Percentiles rank a stretch among this genome's conserved stretches.
Evolutionary conservation across 2,113 vertebrate species (phyloP).

Genomic region (Pleuronectes platessa): DNA sequence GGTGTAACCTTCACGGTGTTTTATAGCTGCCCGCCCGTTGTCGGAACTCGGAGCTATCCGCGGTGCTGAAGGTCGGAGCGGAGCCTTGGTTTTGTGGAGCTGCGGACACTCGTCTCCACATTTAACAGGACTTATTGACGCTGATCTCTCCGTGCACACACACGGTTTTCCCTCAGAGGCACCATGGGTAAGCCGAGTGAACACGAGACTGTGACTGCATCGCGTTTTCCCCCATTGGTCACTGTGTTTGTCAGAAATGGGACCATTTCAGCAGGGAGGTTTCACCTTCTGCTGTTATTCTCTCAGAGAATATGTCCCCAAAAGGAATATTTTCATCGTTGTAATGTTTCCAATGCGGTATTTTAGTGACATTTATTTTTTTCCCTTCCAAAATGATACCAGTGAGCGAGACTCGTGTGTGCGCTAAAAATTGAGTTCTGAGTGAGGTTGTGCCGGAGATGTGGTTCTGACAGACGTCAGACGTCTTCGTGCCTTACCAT

Average conservation of each 20-base stretch:
- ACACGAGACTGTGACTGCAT: conserved; percentile 28
- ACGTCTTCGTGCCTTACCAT: conserved; percentile 24
- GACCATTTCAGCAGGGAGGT: conserved; percentile 8
- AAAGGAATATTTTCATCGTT: not conserved
- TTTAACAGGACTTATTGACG: conserved; percentile 21
- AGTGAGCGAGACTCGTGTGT: conserved; percentile 4
- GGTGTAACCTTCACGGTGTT: conserved; percentile 76
- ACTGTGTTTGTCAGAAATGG: conserved; percentile 30
- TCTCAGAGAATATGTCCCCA: not conserved
- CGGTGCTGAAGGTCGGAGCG: conserved; percentile 78
- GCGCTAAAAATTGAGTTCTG: not conserved
- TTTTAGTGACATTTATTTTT: not conserved
- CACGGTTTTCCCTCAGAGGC: conserved; percentile 24
- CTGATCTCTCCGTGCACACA: conserved; percentile 23
- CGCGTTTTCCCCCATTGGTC: conserved; percentile 21
- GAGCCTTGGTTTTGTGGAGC: conserved; percentile 18
- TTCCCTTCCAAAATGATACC: not conserved
- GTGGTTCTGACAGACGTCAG: conserved; percentile 39
- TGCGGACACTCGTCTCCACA: conserved; percentile 31
- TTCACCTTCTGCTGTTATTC: not conserved
- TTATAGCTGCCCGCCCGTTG: conserved; percentile 38
- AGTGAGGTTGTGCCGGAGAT: conserved; percentile 3
- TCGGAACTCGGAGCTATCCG: conserved; percentile 69
- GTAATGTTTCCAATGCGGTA: not conserved
- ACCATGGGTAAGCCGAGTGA: conserved; percentile 77